Percentiles rank a stretch among this genome's conserved stretches.
Conservation (phyloP, 2,797 vertebrate genomes). For the Sebastes flavidus region DNA sequence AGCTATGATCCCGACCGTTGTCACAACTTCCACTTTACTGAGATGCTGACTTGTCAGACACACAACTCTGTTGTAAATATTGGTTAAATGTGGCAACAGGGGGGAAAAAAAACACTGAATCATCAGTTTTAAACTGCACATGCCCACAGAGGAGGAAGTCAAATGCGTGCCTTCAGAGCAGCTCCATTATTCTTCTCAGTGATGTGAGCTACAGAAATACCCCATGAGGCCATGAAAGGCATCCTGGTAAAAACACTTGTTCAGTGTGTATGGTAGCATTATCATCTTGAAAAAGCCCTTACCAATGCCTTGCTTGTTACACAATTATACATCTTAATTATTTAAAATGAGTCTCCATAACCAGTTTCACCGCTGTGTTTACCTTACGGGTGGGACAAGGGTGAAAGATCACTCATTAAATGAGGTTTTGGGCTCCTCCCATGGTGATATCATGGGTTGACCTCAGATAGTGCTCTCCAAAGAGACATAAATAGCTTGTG, state of each 20-base stretch:
- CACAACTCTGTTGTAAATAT: background rate
- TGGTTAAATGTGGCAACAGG: background rate
- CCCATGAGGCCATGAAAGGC: background rate
- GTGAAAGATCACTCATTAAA: background rate
- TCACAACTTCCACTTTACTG: background rate
- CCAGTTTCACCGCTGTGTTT: background rate
- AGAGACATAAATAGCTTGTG: background rate
- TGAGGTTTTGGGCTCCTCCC: background rate
- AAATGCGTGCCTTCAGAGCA: background rate
- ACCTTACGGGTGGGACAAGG: background rate
- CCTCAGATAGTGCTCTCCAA: background rate
- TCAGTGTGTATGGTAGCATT: background rate
- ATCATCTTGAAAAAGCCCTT: background rate
- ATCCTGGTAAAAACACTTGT: background rate
- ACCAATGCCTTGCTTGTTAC: background rate
- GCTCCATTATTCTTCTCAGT: background rate
- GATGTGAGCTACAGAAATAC: background rate
- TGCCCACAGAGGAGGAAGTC: background rate
- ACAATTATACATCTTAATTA: background rate
- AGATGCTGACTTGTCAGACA: conserved; percentile 4
- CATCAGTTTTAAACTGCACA: background rate
- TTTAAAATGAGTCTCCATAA: background rate
- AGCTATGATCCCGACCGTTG: background rate
- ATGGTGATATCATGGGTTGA: background rate
- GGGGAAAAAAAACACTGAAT: background rate